phyloP scores from a whole-genome alignment of 2,888 invertebrate genomes.

The Rhamnusium bicolor region DNA sequence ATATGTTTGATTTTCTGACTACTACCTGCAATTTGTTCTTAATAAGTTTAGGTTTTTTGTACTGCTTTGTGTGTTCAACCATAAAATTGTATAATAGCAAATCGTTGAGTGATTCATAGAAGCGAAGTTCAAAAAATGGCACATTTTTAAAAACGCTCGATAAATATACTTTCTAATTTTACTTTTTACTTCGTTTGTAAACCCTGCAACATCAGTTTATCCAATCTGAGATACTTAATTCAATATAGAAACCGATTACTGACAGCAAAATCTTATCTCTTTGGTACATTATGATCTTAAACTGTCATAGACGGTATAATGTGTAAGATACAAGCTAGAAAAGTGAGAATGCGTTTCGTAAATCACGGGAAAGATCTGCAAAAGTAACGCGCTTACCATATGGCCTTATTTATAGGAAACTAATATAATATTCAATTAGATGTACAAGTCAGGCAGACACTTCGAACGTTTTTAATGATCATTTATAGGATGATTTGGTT shows the following conservation, averaged over 20 bases:
- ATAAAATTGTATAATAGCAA: constrained; percentile 6
- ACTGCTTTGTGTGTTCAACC: background rate
- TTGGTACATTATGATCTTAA: constrained; percentile 41
- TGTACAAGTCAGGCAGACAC: constrained; percentile 41
- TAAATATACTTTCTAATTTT: constrained; percentile 11
- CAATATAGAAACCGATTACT: background rate
- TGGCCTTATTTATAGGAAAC: constrained; percentile 58
- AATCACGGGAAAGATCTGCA: constrained; percentile 52
- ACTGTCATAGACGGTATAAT: constrained; percentile 45
- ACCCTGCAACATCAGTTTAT: background rate
- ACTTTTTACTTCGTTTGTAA: background rate
- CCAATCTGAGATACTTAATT: background rate
- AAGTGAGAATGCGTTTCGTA: constrained; percentile 52
- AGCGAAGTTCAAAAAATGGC: background rate
- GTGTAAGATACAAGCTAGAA: constrained; percentile 47
- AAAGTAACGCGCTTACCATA: constrained; percentile 57
- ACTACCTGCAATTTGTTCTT: background rate
- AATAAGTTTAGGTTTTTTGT: background rate
- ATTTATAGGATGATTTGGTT: constrained; percentile 3
- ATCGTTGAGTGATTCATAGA: background rate
- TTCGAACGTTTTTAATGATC: constrained; percentile 36
- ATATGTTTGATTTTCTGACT: background rate
- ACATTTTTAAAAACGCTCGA: background rate
- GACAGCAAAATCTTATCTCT: constrained; percentile 37
- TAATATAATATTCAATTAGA: constrained; percentile 52